A percentile compares a stretch with the other conserved stretches of the same genome.
These are phyloP conservation scores for Tenualosa ilisha DNA, from an alignment of 2,797 vertebrate genomes.

Conservation along the genomic window DNA sequence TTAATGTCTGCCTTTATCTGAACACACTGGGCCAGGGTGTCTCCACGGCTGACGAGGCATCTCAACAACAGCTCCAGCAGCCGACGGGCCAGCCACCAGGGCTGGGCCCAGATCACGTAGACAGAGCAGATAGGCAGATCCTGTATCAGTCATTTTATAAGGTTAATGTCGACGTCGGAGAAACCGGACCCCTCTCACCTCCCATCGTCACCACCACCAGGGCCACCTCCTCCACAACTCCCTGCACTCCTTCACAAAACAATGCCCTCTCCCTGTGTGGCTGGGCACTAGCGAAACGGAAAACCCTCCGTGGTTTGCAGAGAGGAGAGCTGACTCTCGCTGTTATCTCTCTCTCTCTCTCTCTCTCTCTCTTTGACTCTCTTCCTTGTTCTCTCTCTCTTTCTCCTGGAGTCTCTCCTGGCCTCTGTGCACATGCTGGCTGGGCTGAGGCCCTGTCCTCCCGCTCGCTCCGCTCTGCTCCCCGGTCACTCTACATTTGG, in stretches of 20 bases:
- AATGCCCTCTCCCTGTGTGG: conserved; percentile 62
- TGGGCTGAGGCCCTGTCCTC: not conserved
- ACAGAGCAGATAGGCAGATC: conserved; percentile 62
- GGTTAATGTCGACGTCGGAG: conserved; percentile 58
- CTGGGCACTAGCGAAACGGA: conserved; percentile 10
- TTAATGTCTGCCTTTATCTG: conserved; percentile 75
- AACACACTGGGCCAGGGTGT: conserved; percentile 66
- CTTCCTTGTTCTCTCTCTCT: not conserved
- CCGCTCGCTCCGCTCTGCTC: not conserved
- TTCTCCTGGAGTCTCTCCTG: not conserved
- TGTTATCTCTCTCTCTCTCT: conserved; percentile 17
- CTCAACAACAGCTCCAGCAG: conserved; percentile 44
- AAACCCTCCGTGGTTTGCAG: not conserved
- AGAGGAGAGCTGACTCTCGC: not conserved
- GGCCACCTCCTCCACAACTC: not conserved
- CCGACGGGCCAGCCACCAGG: conserved; percentile 71
- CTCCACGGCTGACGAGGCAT: conserved; percentile 42
- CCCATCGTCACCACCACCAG: not conserved
- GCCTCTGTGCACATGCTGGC: not conserved
- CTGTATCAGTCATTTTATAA: conserved; percentile 60
- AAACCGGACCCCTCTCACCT: conserved; percentile 63
- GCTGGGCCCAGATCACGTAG: conserved; percentile 70
- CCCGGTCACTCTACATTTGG: conserved; percentile 31
- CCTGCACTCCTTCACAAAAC: conserved; percentile 47
- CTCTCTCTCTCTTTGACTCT: not conserved